Conservation (phyloP, 23 tunicate genomes). For the Styela clava region DNA sequence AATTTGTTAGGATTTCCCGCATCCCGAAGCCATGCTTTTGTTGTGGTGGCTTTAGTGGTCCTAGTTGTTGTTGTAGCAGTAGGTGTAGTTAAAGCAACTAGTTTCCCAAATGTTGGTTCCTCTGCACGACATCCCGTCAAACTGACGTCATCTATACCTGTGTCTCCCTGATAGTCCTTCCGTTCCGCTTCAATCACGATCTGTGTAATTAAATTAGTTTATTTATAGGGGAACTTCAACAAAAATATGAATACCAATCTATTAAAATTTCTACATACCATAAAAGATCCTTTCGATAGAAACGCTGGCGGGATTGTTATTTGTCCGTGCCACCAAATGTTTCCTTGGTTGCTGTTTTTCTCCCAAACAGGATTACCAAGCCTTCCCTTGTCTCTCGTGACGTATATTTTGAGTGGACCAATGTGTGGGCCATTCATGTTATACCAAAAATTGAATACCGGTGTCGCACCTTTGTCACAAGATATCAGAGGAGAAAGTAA, state of each 20-base stretch:
- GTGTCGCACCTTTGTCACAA: conserved; percentile 43
- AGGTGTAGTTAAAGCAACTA: conserved; percentile 1
- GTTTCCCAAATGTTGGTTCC: not conserved
- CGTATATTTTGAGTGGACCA: conserved; percentile 60
- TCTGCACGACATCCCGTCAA: conserved; percentile 49
- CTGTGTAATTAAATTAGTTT: conserved; percentile 12
- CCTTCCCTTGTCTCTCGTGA: conserved; percentile 10
- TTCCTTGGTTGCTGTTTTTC: conserved; percentile 52
- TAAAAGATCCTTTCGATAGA: not conserved
- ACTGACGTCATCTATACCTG: conserved; percentile 75
- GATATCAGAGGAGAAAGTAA: conserved; percentile 56
- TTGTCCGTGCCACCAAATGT: conserved; percentile 48
- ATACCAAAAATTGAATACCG: conserved; percentile 77
- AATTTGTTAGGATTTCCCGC: not conserved
- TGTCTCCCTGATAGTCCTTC: conserved; percentile 62
- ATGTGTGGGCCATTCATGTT: conserved; percentile 62
- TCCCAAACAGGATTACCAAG: conserved; percentile 44
- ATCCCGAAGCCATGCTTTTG: not conserved
- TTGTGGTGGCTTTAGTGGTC: conserved; percentile 3
- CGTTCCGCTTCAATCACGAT: conserved; percentile 75
- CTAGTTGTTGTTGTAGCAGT: conserved; percentile 8
- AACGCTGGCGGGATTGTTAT: conserved; percentile 25
- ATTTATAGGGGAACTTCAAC: not conserved
- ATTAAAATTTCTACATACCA: conserved; percentile 1
- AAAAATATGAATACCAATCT: too few relatives aligned